These are phyloP conservation scores for Pseudomyrmex gracilis DNA, from an alignment of 1,140 invertebrate species.

Conservation along the genomic window DNA sequence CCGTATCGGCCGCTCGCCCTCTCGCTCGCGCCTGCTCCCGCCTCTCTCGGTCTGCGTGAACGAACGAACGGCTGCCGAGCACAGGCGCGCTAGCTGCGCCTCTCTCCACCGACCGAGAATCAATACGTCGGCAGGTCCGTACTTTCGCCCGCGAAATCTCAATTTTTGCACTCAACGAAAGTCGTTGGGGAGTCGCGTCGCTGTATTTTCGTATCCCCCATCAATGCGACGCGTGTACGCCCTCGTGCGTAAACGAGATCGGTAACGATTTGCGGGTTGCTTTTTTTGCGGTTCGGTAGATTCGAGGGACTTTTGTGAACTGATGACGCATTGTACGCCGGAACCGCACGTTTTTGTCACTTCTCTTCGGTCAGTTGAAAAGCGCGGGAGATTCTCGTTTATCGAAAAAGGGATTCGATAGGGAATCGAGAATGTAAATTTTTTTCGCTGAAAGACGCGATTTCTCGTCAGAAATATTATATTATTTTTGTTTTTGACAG, in stretches of 20 bases:
- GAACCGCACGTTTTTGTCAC: constrained; percentile 36
- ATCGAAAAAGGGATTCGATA: not conserved
- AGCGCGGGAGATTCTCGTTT: constrained; percentile 66
- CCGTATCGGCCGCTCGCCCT: constrained; percentile 37
- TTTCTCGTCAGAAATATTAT: constrained; percentile 3
- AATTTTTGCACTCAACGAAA: constrained; percentile 71
- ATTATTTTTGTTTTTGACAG: too few species aligned
- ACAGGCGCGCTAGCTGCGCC: constrained; percentile 75
- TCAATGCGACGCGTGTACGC: not conserved
- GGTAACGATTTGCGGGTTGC: not conserved
- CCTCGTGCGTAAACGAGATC: not conserved
- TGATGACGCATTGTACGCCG: not conserved
- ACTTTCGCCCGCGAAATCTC: constrained; percentile 82
- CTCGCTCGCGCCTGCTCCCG: constrained; percentile 46
- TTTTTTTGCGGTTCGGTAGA: not conserved
- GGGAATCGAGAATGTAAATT: not conserved
- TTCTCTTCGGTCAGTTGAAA: constrained; percentile 38
- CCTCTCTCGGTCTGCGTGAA: constrained; percentile 57
- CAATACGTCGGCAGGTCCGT: constrained; percentile 81
- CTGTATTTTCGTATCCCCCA: constrained; percentile 2
- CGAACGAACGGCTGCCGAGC: constrained; percentile 61
- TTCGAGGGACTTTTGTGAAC: not conserved
- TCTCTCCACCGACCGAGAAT: constrained; percentile 77
- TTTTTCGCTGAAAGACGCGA: not conserved
- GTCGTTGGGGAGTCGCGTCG: constrained; percentile 25